Base-by-base conservation (phyloP, 2,888 invertebrate genomes). In the Gnatocerus cornutus region DNA sequence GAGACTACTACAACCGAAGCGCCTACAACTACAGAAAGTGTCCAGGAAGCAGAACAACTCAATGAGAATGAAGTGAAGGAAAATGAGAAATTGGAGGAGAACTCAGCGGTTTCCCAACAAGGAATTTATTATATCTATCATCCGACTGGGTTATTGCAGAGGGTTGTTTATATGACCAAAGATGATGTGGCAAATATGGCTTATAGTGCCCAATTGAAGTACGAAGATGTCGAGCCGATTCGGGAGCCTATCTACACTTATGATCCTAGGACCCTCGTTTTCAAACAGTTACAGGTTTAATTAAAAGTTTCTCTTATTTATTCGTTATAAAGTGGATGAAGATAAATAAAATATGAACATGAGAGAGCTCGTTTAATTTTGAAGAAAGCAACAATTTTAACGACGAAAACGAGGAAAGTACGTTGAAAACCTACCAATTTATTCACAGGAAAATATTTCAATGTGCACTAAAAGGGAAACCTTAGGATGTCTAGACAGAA, bases 41-140 rank as follows among this genome's bases (percentile, higher is more conserved):
- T 61, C 10, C 41, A 53, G 8, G 69, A 71, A 66, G 45, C 43
- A 6, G 68, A 72, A 55, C 56, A 69, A 50, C 21, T 48, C 30
- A 71, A 68, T 37, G 12, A 56, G 14, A 53, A 68, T 52, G 46
- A 67, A 66, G 65, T 71, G 61, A 43, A 69, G 65, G 68, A 71
- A 53, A 73, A 58, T 56, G 75, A 77, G 63, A 78, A 77, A 73
- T 71, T 74, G 45, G 76, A 77, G 53, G 72, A 58, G 10, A 75
- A 66, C 2, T 14, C 58, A 3, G 43, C 73, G 27, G 46, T 79
- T 12, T 53, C 43, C 9, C 82, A 84, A 16, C 77, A 87, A 74
- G 90, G 90, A 4, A 87, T 89, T 21, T 91, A 91, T 81, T 91
- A 90, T 81, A 86, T 91, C 7, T 87, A 91, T 39, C 85, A 91